These are phyloP conservation scores for Cerastis rubricosa DNA, from an alignment of 2,888 invertebrate species.

Conservation along the genomic window DNA sequence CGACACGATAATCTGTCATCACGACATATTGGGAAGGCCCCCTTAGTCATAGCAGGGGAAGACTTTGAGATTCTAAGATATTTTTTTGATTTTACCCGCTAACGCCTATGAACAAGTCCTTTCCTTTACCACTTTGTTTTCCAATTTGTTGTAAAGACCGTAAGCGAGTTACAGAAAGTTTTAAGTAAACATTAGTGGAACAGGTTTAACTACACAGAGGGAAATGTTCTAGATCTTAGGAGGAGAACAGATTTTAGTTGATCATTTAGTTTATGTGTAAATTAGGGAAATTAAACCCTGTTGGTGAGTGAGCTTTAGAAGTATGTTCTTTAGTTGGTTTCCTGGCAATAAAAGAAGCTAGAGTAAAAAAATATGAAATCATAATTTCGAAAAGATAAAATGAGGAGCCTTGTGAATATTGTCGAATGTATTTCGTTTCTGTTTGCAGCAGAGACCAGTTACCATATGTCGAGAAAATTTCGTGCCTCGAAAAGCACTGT, in stretches of 20 bases:
- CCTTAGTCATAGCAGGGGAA: no score
- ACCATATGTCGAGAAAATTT: not conserved
- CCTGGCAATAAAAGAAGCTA: not conserved
- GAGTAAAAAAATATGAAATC: not conserved
- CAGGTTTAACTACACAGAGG: constrained; percentile 51
- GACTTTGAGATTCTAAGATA: not conserved
- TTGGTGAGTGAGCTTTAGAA: not conserved
- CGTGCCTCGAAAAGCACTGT: not conserved
- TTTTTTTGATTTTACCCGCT: constrained; percentile 20
- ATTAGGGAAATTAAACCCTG: not conserved
- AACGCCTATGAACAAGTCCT: constrained; percentile 30
- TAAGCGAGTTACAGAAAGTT: constrained; percentile 73
- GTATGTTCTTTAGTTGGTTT: not conserved
- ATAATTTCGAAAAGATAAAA: not conserved
- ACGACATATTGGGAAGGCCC: no score
- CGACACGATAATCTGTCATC: no score
- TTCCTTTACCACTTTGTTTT: constrained; percentile 72
- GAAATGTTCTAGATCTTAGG: constrained; percentile 6
- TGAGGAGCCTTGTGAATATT: not conserved
- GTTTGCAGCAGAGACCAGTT: no score
- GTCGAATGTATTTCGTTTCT: not conserved
- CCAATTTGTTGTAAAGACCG: constrained; percentile 75
- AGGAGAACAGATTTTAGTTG: not conserved
- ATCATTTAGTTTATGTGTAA: not conserved
- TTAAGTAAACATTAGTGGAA: constrained; percentile 71